phyloP scores from a whole-genome alignment of 1,140 invertebrate species.

The Bombus huntii region DNA sequence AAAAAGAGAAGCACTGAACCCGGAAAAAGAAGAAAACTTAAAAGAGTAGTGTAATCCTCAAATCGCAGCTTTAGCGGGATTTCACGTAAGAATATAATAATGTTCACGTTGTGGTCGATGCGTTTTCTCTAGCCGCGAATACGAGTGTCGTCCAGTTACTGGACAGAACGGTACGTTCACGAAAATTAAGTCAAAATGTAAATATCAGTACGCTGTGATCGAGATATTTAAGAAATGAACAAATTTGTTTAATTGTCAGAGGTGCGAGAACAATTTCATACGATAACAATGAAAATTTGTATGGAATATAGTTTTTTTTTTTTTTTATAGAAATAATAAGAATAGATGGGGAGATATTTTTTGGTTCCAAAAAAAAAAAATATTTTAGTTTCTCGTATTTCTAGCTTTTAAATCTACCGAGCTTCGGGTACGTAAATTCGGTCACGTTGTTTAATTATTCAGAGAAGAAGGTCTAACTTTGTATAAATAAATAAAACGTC shows the following conservation, averaged over 20 bases:
- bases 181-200: not conserved
- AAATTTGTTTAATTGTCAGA: too few species aligned
- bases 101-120: not conserved
- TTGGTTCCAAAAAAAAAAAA: not conserved
- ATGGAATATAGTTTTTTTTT: not conserved
- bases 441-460: not conserved
- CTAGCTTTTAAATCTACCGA: not conserved
- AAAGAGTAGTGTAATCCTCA: slow-evolving; percentile 13
- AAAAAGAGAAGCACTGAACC: not conserved
- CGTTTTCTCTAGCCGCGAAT: not conserved
- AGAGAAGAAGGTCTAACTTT: not conserved
- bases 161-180: too few species aligned
- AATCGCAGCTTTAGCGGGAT: slow-evolving; percentile 22
- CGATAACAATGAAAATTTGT: not conserved
- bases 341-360: too few species aligned
- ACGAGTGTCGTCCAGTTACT: not conserved
- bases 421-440: not conserved
- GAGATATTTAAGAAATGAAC: not conserved
- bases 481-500: not conserved
- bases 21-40: not conserved
- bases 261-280: not conserved
- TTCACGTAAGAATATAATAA: slow-evolving; percentile 15
- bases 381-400: not conserved
- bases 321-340: not conserved
- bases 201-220: not conserved